Evolutionary conservation across 2,797 vertebrate species (phyloP), one percentile per base, ranked within the genome.

Genomic region (Enteromius afrohamiltoni): DNA sequence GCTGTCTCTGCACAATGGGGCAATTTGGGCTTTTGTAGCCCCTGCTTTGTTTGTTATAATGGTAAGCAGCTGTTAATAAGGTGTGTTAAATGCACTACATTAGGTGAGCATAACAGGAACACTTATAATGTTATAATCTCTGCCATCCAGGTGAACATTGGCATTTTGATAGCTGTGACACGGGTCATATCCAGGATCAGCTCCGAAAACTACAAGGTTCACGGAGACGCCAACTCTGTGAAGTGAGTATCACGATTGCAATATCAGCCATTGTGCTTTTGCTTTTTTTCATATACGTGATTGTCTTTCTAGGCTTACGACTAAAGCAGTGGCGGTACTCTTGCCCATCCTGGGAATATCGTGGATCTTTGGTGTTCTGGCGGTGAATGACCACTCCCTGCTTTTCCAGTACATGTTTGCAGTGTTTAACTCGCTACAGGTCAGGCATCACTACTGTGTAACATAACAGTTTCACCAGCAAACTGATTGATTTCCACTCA

Each of bases 1-100:
- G 98, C 93, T 99, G 23, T 97, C 97, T 0, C 88, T 99, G 84
- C 91, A 94, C 75, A 95, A 94, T 0, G 97, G 97, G 2, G 96
- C 96, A 49, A 95, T 99, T 92, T 99, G 98, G 98, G 98, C 98
- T 17, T 99, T 99, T 45, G 98, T 99, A 86, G 97, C 96, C 2
- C 98, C 98, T 0, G 97, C 97, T 0, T 87, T 99, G 86, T 95
- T 97, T 86, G 96, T 99, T 26, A 97, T 99, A 51, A 90, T 97
- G 97, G 98, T 99, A 94, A 85, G 88, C 65, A 47, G 55, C 47
- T 74, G 16, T 34, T 77, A 16, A 53, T 55, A 17, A 65, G 23
- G 2, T 77, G 23, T 21, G 14, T 77, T n/a, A 37, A 49, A 79
- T 26, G 10, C 17, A 51, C 26, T 42, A 53, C 1, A 7, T 13